Evolutionary conservation across 2,888 invertebrate species (phyloP), one percentile per base, ranked within the genome.

Genomic region (Chrysotoxum bicinctum): DNA sequence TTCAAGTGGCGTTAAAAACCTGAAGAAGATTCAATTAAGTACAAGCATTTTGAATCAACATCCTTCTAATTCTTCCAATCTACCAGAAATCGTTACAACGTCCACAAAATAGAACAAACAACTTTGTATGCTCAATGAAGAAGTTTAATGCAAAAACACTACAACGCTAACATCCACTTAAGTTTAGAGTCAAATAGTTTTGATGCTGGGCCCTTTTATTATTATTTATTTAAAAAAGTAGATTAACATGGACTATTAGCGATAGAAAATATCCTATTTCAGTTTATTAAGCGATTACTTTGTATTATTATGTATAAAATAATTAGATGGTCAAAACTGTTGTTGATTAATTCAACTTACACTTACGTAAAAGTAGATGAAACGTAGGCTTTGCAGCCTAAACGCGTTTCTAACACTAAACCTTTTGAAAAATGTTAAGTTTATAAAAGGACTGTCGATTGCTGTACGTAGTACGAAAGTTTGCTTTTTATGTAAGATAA

Each of bases 41-140:
- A 54, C 52, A 60, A 32, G 54, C 48, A 81, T 69, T 64, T 56
- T 62, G n/a, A 19, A 5, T 48, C 68, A 85, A 23, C 72, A 81
- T 50, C 87, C 80, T 76, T 66, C 87, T 76, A 88, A 88, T 75
- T 75, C 87, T 75, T 75, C 87, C 64, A 84, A 88, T 89, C 88
- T 88, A 85, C 54, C 83, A 83, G 62, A 75, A 64, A 77, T 52
- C 45, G 45, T 77, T 37, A 81, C 80, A 66, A 80, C 76, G 60
- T 60, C 87, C 56, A 78, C 76, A 76, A 72, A 77, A 62, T 69
- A 77, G 83, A 84, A 82, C 80, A 66, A 82, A 81, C 3, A 58
- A 62, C 60, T 52, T 73, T 74, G 64, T 86, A 87, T 75, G 80
- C 16, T 43, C 9, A 16, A 23, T 16, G 16, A 52, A 19, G 19